phyloP scores from a whole-genome alignment of 2,113 vertebrate genomes.

The Actenoides hombroni region DNA sequence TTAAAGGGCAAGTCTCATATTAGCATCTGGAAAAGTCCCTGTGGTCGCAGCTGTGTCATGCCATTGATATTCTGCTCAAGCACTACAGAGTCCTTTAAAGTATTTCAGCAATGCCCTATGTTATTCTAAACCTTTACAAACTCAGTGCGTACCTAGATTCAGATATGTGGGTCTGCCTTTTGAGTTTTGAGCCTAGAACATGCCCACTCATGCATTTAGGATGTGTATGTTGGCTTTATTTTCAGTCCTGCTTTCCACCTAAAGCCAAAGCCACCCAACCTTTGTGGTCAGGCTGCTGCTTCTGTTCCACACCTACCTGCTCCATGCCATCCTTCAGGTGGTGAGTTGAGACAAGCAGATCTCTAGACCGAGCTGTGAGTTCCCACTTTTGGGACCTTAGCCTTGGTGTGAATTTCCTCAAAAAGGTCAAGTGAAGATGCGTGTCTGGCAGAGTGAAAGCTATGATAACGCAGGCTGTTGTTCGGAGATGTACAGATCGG shows the following conservation, averaged over 20 bases:
- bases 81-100: not conserved
- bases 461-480: not conserved
- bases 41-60: constrained; percentile 8
- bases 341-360: not conserved
- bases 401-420: not conserved
- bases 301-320: not conserved
- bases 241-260: not conserved
- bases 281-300: not conserved
- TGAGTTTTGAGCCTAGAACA: not conserved
- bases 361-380: not conserved
- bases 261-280: not conserved
- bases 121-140: not conserved
- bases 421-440: not conserved
- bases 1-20: not conserved
- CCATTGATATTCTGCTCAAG: not conserved
- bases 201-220: not conserved
- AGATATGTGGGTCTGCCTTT: not conserved
- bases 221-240: not conserved
- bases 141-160: not conserved
- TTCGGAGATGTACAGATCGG: not conserved
- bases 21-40: not conserved
- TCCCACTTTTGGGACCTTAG: not conserved
- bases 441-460: not conserved
- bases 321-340: not conserved
- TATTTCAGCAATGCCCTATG: not conserved